Evolutionary conservation across 2,113 vertebrate species (phyloP), one percentile per base, ranked within the genome.

Genomic region (Sinocyclocheilus grahami): DNA sequence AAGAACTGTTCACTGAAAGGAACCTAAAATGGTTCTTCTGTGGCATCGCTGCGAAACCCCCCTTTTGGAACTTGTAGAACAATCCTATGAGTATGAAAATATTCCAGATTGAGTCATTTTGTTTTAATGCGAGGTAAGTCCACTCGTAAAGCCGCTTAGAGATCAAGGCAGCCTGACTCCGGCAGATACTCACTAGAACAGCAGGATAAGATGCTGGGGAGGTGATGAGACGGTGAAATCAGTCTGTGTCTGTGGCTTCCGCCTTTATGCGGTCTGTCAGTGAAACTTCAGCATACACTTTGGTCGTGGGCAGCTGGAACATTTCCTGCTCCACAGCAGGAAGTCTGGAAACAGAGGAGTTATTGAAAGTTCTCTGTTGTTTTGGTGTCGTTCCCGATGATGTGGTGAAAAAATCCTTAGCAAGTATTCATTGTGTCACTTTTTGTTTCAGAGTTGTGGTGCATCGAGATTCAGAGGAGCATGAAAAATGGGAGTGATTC

Each of bases 201-300:
- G 81, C 69, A 76, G 82, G 46, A 69, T 84, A 27, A 88, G 60
- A 78, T 65, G 30, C 65, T 60, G 71, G 33, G 24, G 85, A 84
- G 42, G 65, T 76, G 74, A 75, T 86, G 77, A 85, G 88, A 53
- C 63, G 74, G 37, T 71, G 14, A 72, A 84, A 81, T 42, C 24
- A 10, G 20, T 86, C 76, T 75, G 42, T 71, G 62, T 86, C 76
- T 75, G 42, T 71, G 62, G 85, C 80, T 80, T 51, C 22, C 51
- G 24, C 24, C 33, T 82, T 89, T 89, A 78, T 88, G 69, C 46
- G 42, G 77, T 75, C 65, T 86, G 87, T 80, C 85, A 75, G n/a
- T 10, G 65, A 86, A 76, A 78, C 85, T 86, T 86, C 84, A 76
- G 60, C 62, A 75, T 63, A 51, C 39, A 75, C 46, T 65, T 77